phyloP scores from a whole-genome alignment of 2,888 invertebrate genomes.

The Ecdyonurus torrentis region DNA sequence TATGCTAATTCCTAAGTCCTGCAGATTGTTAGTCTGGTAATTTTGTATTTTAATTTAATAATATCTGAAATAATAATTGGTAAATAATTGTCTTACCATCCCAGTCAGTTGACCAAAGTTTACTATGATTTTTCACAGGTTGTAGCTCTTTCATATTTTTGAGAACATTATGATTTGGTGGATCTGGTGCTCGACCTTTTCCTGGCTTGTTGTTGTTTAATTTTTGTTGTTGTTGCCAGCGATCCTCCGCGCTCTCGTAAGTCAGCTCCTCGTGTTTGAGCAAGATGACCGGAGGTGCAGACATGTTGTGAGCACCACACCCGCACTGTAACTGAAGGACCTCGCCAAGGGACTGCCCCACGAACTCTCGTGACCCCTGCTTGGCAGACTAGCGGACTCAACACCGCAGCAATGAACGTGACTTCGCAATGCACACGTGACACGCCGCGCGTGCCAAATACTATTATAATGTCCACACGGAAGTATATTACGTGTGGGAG shows the following conservation, averaged over 20 bases:
- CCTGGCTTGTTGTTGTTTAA: background rate
- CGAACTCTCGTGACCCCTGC: too few relatives aligned
- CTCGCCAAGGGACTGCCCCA: background rate
- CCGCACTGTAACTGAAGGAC: background rate
- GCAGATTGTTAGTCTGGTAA: too few relatives aligned
- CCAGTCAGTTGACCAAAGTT: background rate
- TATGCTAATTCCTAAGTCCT: too few relatives aligned
- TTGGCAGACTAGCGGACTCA: background rate
- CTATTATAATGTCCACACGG: too few relatives aligned
- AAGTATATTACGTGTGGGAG: too few relatives aligned
- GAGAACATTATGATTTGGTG: background rate
- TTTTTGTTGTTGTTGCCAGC: background rate
- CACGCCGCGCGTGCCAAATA: too few relatives aligned
- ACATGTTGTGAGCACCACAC: background rate
- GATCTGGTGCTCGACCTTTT: background rate
- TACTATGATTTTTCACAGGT: background rate
- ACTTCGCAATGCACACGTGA: background rate
- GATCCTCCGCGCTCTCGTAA: background rate
- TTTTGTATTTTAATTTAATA: too few relatives aligned
- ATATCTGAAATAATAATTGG: too few relatives aligned
- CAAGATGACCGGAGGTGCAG: background rate
- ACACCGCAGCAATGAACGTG: background rate
- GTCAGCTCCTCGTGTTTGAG: background rate
- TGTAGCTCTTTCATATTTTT: too few relatives aligned
- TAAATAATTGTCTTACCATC: too few relatives aligned